Evolutionary conservation across 64 coral and sea anemone genomes (phyloP), one percentile per base, ranked within the genome.

Genomic region (Exaiptasia diaphana): DNA sequence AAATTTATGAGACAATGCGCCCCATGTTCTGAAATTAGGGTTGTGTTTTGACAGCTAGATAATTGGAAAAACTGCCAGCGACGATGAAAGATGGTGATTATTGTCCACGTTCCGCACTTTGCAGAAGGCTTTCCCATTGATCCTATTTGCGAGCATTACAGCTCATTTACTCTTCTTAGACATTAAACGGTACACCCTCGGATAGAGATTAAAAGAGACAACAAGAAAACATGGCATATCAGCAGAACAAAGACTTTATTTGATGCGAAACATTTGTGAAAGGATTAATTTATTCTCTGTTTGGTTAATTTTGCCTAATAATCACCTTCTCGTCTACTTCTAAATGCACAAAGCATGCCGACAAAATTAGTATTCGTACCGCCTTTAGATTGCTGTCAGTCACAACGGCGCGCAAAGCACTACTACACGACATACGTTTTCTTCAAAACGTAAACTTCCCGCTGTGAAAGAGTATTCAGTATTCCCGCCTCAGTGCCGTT

Each of bases 281-380:
- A 68, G 80, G 86, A 84, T 95, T 95, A 90, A 95, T 95, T 89
- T 95, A 67, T 53, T 71, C 62, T 74, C 72, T 95, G 86, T 95
- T 95, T 95, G 86, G 91, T 80, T 95, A 95, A 89, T 95, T 70
- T 78, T 80, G 33, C 50, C 38, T 80, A 70, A 90, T 95, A 95
- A 95, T 95, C 86, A 80, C 77, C 73, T 82, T 60, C 71, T 53
- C 50, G 18, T 68, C 78, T 82, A 69, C 55, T 88, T 82, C 82
- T 38, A 80, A 53, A 79, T 95, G 78, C 86, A 89, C 65, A 95
- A 95, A 95, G 91, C 65, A 42, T 36, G 86, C 91, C 91, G 91
- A 68, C 91, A 76, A 67, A 82, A 82, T 82, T 87, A 81, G 39
- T 65, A 65, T 65, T 65, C 61, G 61, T 35, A 35, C 32, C 61